Conservation (phyloP, 2,113 vertebrate species). For the Ptilonorhynchus violaceus region DNA sequence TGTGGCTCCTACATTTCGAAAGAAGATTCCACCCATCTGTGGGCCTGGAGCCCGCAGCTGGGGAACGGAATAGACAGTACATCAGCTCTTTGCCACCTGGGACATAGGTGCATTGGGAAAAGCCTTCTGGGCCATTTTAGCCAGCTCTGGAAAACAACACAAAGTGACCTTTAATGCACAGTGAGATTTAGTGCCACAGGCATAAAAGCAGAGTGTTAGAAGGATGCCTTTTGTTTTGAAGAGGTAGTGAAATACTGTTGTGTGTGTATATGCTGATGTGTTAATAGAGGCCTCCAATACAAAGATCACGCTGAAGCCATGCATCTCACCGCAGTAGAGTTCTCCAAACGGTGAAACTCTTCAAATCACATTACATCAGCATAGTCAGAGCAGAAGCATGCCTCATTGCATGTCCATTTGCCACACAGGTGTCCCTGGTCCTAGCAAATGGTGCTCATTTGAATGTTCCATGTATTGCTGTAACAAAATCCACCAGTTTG, state of each 20-base stretch:
- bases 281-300: background rate
- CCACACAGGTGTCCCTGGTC: background rate
- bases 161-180: background rate
- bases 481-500: background rate
- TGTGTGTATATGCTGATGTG: background rate
- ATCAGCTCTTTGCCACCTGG: background rate
- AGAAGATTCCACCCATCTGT: rapidly evolving
- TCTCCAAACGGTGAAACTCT: background rate
- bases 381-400: background rate
- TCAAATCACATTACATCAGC: background rate
- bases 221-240: background rate
- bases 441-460: background rate
- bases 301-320: background rate
- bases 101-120: background rate
- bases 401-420: background rate
- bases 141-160: background rate
- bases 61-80: background rate
- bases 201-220: background rate
- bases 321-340: background rate
- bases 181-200: background rate
- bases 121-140: background rate
- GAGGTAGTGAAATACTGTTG: background rate
- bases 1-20: background rate
- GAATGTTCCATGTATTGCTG: background rate
- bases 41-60: background rate